Evolutionary conservation across 2,888 invertebrate genomes (phyloP).

Genomic region (Drosophila birchii): DNA sequence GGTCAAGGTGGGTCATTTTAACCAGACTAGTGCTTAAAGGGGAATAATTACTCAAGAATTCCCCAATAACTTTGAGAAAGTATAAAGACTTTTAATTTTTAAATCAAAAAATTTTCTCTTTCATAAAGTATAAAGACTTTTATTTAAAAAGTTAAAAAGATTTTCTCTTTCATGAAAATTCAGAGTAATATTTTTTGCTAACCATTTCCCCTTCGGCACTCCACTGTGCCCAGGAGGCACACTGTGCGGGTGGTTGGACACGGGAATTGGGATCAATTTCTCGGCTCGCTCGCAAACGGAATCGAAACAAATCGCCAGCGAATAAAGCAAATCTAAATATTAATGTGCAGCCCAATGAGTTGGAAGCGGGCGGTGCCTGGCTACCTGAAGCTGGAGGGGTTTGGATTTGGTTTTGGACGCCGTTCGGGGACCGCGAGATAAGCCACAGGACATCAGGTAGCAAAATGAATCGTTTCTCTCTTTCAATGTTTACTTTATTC

Average conservation of each 20-base stretch:
- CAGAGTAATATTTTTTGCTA: not conserved
- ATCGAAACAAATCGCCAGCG: constrained; percentile 73
- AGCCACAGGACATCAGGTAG: constrained; percentile 55
- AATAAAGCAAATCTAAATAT: constrained; percentile 78
- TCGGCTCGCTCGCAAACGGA: constrained; percentile 48
- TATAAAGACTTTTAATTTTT: too few species aligned
- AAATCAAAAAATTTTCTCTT: not conserved
- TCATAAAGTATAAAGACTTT: too few species aligned
- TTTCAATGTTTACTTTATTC: constrained; percentile 59
- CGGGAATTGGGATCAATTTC: constrained; percentile 26
- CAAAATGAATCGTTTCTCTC: constrained; percentile 36
- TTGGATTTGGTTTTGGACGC: not conserved
- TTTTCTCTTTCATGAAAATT: not conserved
- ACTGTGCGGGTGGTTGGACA: constrained; percentile 14
- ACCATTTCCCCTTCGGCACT: not conserved
- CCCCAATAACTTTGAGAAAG: too few species aligned
- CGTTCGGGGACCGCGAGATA: constrained; percentile 52
- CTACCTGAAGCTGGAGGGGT: not conserved
- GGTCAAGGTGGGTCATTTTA: too few species aligned
- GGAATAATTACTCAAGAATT: too few species aligned
- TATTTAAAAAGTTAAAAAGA: too few species aligned
- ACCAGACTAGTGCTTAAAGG: too few species aligned
- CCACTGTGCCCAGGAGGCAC: constrained; percentile 24
- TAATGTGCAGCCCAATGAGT: constrained; percentile 77
- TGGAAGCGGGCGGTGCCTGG: constrained; percentile 58